Percentiles rank a stretch among this genome's conserved stretches.
Evolutionary conservation across 1,140 invertebrate species (phyloP).

Genomic region (Brachionus koreanus): DNA sequence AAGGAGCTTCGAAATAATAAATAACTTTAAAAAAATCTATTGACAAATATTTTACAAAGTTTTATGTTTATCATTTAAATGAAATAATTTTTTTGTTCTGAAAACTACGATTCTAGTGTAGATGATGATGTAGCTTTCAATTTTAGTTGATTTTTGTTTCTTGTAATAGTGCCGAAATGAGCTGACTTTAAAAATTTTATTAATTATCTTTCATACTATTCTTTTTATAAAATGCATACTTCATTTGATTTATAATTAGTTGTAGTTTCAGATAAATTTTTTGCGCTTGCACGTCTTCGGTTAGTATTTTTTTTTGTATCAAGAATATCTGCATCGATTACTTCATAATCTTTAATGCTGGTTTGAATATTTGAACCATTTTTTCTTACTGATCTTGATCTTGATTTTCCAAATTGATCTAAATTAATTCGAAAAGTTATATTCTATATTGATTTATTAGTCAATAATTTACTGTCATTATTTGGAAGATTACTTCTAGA

Average conservation of each 20-base stretch:
- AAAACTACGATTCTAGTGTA: not conserved
- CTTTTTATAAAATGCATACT: conserved; percentile 4
- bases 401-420: not conserved
- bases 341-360: conserved; percentile 22
- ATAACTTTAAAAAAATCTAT: not conserved
- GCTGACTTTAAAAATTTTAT: conserved; percentile 4
- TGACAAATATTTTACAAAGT: not conserved
- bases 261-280: not conserved
- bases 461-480: not conserved
- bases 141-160: not conserved
- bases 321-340: not conserved
- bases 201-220: not conserved
- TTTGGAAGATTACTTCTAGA: not conserved
- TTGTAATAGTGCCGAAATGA: conserved; percentile 36
- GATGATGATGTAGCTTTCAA: not conserved
- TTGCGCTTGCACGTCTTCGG: not conserved
- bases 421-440: not conserved
- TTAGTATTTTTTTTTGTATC: not conserved
- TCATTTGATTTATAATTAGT: conserved; percentile 38
- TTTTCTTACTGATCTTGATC: not conserved
- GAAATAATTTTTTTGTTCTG: not conserved
- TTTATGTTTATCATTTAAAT: not conserved
- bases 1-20: too few relatives aligned
- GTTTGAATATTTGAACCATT: not conserved
- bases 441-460: not conserved